Evolutionary conservation across 2,113 vertebrate species (phyloP).

Genomic region (Hystrix brachyura): DNA sequence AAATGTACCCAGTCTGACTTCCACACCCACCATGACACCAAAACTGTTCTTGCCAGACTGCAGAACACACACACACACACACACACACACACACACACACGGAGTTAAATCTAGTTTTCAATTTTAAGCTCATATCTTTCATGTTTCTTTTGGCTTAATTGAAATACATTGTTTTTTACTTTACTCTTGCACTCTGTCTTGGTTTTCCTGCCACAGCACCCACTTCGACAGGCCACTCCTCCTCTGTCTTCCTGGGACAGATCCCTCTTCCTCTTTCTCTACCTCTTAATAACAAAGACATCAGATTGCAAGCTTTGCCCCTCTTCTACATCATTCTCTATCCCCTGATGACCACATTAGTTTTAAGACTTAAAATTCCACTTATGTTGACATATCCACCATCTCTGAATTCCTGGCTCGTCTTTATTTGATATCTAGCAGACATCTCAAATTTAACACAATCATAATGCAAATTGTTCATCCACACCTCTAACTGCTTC

Average conservation of each 20-base stretch:
- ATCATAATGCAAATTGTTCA: background rate
- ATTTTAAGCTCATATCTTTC: background rate
- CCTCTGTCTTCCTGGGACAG: background rate
- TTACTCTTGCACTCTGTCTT: background rate
- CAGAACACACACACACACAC: background rate
- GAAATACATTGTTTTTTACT: background rate
- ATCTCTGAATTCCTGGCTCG: background rate
- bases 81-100: background rate
- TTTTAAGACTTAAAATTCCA: background rate
- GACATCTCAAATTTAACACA: background rate
- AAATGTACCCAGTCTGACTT: background rate
- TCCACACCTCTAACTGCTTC: background rate
- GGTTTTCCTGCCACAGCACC: background rate
- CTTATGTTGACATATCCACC: background rate
- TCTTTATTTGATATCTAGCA: background rate
- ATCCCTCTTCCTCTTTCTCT: background rate
- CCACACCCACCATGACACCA: background rate
- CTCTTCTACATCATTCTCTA: background rate
- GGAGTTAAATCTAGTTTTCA: slow-evolving; percentile 15
- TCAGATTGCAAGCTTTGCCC: background rate
- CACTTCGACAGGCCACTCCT: background rate
- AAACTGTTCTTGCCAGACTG: background rate
- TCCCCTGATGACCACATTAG: background rate
- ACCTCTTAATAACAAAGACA: background rate
- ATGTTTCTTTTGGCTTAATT: background rate